Conservation (phyloP, 2,888 invertebrate genomes). For the Macrophya annulata region DNA sequence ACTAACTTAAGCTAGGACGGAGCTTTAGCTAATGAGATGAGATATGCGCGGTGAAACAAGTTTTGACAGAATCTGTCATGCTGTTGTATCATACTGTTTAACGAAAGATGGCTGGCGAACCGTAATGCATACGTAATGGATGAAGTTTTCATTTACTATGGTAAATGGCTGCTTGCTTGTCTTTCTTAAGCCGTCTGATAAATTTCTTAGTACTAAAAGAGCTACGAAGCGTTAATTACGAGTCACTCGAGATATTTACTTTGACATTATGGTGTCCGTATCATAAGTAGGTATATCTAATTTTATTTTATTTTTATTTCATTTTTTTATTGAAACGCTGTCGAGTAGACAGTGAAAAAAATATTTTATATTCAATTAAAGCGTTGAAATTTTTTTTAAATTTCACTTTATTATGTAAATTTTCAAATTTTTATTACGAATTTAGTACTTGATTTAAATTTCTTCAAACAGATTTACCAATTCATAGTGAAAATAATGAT, state of each 20-base stretch:
- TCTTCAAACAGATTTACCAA: neutral
- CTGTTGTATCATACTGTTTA: constrained; percentile 49
- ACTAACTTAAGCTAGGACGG: constrained; percentile 57
- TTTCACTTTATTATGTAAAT: neutral
- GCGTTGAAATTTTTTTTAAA: neutral
- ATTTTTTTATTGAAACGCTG: neutral
- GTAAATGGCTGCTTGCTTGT: constrained; percentile 42
- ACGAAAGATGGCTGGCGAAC: constrained; percentile 46
- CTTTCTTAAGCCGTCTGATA: constrained; percentile 41
- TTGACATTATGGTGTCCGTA: neutral
- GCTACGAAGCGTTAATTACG: constrained; percentile 43
- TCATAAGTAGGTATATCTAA: neutral
- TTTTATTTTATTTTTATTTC: too few species aligned
- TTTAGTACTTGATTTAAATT: neutral
- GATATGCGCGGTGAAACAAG: constrained; percentile 64
- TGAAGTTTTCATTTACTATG: constrained; percentile 55
- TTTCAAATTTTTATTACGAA: neutral
- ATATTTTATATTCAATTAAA: neutral
- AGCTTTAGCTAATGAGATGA: constrained; percentile 68
- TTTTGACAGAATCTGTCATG: constrained; percentile 60
- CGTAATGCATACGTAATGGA: constrained; percentile 55
- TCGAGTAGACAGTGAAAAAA: neutral
- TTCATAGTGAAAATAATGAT: neutral
- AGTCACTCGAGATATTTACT: constrained; percentile 32
- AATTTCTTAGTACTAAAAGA: constrained; percentile 39